phyloP scores from a whole-genome alignment of 2,797 vertebrate genomes.

The Dryobates pubescens region DNA sequence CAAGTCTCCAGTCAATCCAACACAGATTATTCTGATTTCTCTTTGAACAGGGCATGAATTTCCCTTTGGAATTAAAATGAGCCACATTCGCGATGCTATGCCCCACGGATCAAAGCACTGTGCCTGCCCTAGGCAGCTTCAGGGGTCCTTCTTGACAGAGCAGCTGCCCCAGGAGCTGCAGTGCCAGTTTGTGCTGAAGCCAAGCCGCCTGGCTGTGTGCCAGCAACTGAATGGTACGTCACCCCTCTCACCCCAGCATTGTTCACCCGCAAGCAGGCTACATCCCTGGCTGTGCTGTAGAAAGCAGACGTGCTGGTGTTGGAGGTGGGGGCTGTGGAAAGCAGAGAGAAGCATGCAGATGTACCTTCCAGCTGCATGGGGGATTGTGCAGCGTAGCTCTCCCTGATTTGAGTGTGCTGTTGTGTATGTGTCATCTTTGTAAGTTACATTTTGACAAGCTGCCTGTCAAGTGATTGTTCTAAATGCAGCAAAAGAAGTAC shows the following conservation, averaged over 20 bases:
- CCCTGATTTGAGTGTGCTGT: neutral
- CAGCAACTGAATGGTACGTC: conserved; percentile 84
- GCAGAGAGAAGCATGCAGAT: neutral
- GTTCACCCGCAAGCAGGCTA: neutral
- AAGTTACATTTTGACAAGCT: conserved; percentile 41
- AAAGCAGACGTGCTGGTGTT: neutral
- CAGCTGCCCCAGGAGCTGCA: conserved; percentile 90
- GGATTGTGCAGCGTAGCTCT: neutral
- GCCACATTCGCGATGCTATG: conserved; percentile 86
- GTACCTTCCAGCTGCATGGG: neutral
- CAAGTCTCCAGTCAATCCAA: neutral
- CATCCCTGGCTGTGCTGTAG: neutral
- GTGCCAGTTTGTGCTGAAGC: conserved; percentile 96
- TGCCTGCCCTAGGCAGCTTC: conserved; percentile 77
- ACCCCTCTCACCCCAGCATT: neutral
- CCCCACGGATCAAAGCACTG: conserved; percentile 78
- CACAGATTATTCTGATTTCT: conserved; percentile 46
- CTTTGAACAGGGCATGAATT: conserved; percentile 90
- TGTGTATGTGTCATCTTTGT: neutral
- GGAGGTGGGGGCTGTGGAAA: neutral
- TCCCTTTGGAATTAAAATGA: conserved; percentile 96
- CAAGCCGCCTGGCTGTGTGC: conserved; percentile 79
- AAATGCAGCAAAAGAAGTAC: conserved; percentile 14
- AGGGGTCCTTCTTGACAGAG: conserved; percentile 86
- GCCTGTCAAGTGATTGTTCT: conserved; percentile 27